Evolutionary conservation across 2,888 invertebrate genomes (phyloP).

Genomic region (Diabrotica balteata): DNA sequence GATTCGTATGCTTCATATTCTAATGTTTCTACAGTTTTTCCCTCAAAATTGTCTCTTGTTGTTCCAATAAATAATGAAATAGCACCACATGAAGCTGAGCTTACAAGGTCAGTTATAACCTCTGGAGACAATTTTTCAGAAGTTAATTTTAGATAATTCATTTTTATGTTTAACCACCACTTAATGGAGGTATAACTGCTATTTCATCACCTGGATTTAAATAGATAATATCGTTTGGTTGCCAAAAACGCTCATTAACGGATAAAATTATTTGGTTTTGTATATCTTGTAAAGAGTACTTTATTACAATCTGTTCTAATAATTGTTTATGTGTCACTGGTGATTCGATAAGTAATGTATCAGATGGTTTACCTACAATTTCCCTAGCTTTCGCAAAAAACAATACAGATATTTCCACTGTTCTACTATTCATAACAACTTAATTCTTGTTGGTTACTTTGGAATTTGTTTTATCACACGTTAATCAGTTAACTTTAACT

Average conservation of each 20-base stretch:
- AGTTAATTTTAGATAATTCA: conserved; percentile 76
- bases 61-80: conserved; percentile 89
- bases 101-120: conserved; percentile 70
- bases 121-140: conserved; percentile 72
- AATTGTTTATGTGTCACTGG: conserved; percentile 67
- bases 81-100: conserved; percentile 82
- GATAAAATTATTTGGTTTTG: conserved; percentile 78
- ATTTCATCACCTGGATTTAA: conserved; percentile 79
- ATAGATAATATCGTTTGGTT: conserved; percentile 60
- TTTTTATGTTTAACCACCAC: conserved; percentile 75
- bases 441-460: background rate
- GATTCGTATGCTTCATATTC: conserved; percentile 94
- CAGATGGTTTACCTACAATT: conserved; percentile 71
- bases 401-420: conserved; percentile 71
- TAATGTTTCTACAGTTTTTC: conserved; percentile 81
- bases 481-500: too few species aligned
- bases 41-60: conserved; percentile 84
- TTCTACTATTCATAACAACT: conserved; percentile 49
- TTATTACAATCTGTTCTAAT: conserved; percentile 66
- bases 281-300: conserved; percentile 72
- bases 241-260: conserved; percentile 81
- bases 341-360: conserved; percentile 63
- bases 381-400: conserved; percentile 94
- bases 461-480: too few species aligned
- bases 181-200: conserved; percentile 92